Conservation (phyloP, 2,797 vertebrate species). For the Sparus aurata region DNA sequence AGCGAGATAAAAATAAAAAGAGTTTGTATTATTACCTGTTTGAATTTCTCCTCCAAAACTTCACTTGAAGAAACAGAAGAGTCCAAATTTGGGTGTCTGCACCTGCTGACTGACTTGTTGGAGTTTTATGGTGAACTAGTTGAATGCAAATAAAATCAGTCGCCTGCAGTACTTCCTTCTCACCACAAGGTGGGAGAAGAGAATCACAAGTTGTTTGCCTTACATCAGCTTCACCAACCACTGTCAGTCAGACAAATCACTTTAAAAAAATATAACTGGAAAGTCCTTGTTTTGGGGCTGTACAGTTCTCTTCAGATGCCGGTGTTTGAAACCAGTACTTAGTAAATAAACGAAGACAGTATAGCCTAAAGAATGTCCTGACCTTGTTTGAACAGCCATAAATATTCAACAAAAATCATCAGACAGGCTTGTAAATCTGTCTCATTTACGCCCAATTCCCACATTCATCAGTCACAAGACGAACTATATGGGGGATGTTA, state of each 20-base stretch:
- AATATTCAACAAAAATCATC: slow-evolving; percentile 20
- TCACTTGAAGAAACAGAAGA: background rate
- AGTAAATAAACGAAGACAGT: background rate
- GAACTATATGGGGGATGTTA: slow-evolving; percentile 15
- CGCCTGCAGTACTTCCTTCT: slow-evolving; percentile 12
- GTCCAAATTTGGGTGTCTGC: background rate
- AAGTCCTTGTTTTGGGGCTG: background rate
- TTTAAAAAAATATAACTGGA: background rate
- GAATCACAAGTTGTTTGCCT: background rate
- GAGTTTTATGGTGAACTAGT: background rate
- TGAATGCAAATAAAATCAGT: background rate
- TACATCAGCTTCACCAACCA: background rate
- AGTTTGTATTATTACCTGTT: no score
- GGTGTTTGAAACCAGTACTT: background rate
- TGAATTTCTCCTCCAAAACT: no score
- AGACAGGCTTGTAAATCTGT: slow-evolving; percentile 9
- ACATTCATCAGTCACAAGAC: slow-evolving; percentile 36
- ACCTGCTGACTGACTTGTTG: background rate
- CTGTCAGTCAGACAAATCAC: background rate
- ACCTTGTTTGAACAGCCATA: background rate
- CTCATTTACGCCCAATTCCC: slow-evolving; percentile 3
- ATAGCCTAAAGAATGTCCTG: background rate
- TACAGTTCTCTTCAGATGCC: background rate
- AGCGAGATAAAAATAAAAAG: no score
- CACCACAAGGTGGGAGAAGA: slow-evolving; percentile 69